These are phyloP conservation scores for Capromys pilorides DNA, from an alignment of 2,797 vertebrate species.

Conservation along the genomic window DNA sequence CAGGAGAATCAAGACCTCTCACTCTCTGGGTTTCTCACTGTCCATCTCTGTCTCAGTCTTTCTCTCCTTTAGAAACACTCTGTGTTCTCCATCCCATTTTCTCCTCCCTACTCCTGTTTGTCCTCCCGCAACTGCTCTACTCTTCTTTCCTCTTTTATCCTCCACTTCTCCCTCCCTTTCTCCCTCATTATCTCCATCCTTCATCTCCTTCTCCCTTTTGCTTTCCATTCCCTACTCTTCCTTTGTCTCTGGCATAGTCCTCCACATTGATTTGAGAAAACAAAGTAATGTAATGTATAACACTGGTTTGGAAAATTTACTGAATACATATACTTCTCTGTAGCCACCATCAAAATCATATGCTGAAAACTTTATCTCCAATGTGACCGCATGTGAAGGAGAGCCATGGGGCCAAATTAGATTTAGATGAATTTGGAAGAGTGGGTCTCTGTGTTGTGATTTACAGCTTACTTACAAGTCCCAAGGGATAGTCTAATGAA, in stretches of 20 bases:
- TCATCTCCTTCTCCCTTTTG: too few species aligned
- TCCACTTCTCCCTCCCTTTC: too few species aligned
- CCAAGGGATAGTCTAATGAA: neutral
- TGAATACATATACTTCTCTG: neutral
- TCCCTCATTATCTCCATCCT: too few species aligned
- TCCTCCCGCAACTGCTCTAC: fast-evolving
- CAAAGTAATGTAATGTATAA: neutral
- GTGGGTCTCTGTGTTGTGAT: too few species aligned
- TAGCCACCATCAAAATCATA: neutral
- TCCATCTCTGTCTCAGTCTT: too few species aligned
- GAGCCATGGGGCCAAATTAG: neutral
- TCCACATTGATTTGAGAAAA: neutral
- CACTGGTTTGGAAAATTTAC: neutral
- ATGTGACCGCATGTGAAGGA: neutral
- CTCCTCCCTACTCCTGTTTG: neutral
- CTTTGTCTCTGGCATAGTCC: neutral
- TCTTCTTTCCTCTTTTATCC: neutral
- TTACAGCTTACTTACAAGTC: neutral
- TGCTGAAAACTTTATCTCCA: neutral
- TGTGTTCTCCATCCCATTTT: too few species aligned
- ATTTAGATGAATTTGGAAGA: neutral
- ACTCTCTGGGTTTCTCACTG: too few species aligned
- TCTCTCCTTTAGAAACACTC: too few species aligned
- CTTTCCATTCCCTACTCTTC: neutral
- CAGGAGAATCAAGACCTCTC: too few species aligned